Base-by-base conservation (phyloP, 2,113 vertebrate genomes). In the Aythya baeri region DNA sequence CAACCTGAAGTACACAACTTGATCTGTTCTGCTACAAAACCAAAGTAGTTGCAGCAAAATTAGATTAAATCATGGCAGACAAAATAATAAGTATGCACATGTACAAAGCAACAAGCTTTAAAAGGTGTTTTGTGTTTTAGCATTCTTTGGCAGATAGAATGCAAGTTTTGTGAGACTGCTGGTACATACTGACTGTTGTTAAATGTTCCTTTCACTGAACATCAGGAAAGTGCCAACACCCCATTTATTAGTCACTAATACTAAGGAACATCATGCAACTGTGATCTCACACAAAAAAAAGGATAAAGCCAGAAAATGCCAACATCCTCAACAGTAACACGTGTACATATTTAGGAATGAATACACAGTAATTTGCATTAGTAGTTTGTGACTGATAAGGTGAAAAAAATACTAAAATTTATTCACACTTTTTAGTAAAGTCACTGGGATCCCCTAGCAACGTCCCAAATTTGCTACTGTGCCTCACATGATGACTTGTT, bases 31-130 rank as follows among this genome's bases (percentile, higher is more conserved):
- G 4, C 13, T 77, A 12, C 9, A 46, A 58, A 74, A 16, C 31
- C 70, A 16, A 13, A 31, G 7, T 2, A 83, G 71, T 0, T 85
- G 29, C 54, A 91, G 22, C 43, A 68, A 17, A 78, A 81, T 11
- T 4, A 82, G 52, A 25, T 29, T 4, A 82, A 57, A 25, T 29
- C 29, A 76, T 62, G 23, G 58, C 34, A 16, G n/a, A 21, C 18
- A 57, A 72, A 18, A 17, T 58, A 23, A 4, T 5, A 1, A 70
- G 5, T 0, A 0, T 38, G 5, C 36, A 74, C 1, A 1, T 58
- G 46, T 10, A 55, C 0, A 0, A 9, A 67, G 34, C 4, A 71
- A 25, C 18, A 52, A 49, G 29, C 59, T 70, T 11, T 54, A 29
- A 73, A 54, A 89, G 7, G 17, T 13, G 41, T 15, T 6, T 4